Percentiles rank a stretch among this genome's conserved stretches.
phyloP scores from a whole-genome alignment of 2,113 vertebrate genomes.

The Centropus unirufus region DNA sequence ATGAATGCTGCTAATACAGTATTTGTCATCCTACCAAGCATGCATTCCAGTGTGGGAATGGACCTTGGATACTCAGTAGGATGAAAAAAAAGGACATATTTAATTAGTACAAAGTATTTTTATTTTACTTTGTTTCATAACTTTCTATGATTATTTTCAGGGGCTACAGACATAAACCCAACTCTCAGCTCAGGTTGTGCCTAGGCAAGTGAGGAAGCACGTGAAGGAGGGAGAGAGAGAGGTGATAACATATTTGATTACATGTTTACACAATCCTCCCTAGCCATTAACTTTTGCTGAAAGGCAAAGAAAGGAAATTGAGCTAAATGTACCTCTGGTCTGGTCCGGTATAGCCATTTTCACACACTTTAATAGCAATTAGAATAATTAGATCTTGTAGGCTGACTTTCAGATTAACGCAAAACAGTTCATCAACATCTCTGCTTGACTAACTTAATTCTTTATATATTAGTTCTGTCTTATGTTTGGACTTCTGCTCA shows the following conservation, averaged over 20 bases:
- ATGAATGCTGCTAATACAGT: not conserved
- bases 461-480: not conserved
- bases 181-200: not conserved
- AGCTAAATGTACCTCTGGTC: not conserved
- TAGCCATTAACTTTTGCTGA: not conserved
- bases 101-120: not conserved
- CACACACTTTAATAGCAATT: not conserved
- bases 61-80: too few species aligned
- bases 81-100: not conserved
- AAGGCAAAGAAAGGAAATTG: not conserved
- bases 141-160: not conserved
- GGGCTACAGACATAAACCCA: not conserved
- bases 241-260: not conserved
- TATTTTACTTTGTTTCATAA: not conserved
- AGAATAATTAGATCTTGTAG: not conserved
- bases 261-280: not conserved
- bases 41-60: fast-evolving
- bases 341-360: not conserved
- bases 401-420: not conserved
- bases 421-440: not conserved
- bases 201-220: fast-evolving
- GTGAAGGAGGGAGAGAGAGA: fast-evolving
- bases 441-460: not conserved
- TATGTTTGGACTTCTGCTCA: not conserved
- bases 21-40: not conserved